Conservation (phyloP, 2,113 vertebrate species). For the Orcinus orca region DNA sequence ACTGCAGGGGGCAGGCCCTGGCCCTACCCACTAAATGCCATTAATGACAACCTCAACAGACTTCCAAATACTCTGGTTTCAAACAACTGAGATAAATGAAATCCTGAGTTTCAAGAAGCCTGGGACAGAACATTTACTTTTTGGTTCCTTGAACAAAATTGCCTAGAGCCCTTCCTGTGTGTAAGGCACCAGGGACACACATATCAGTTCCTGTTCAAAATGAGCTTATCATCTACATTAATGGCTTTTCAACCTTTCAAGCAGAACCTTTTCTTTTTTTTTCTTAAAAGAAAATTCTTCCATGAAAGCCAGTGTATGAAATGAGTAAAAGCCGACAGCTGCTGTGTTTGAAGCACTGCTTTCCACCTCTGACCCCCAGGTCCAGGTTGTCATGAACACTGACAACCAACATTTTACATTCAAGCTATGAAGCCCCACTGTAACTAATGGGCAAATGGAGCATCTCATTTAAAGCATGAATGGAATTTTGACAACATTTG, state of each 20-base stretch:
- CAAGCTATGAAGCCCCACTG: neutral
- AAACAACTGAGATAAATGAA: neutral
- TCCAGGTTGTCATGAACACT: neutral
- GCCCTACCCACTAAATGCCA: neutral
- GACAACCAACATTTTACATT: neutral
- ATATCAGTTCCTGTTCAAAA: neutral
- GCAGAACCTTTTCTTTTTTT: neutral
- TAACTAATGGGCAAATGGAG: neutral
- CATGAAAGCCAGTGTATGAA: neutral
- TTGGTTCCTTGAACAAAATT: neutral
- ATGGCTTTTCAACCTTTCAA: neutral
- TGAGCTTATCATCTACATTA: neutral
- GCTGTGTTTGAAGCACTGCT: neutral
- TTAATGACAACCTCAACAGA: neutral
- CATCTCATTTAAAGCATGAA: neutral
- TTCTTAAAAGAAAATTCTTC: neutral
- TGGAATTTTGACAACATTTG: neutral
- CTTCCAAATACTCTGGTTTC: neutral
- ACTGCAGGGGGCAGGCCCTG: neutral
- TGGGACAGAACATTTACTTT: neutral
- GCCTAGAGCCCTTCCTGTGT: neutral
- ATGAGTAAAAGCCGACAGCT: neutral
- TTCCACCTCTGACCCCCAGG: too few relatives aligned
- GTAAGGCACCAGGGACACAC: neutral
- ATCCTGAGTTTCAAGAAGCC: neutral